Evolutionary conservation across 2,888 invertebrate genomes (phyloP), one percentile per base, ranked within the genome.

Genomic region (Philaethria dido): DNA sequence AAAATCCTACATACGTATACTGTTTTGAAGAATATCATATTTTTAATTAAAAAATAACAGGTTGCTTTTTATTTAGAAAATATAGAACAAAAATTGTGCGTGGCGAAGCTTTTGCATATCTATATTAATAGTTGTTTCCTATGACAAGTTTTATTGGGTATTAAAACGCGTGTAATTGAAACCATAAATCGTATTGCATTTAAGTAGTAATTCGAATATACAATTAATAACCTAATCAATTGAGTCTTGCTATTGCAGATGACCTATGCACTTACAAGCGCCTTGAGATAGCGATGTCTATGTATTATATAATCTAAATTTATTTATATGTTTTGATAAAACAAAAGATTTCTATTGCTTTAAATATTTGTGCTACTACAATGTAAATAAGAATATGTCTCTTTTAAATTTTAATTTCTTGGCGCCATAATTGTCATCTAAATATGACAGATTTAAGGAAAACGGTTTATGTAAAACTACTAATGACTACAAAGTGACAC

Each of bases 171-270:
- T 76, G 72, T 80, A 80, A 79, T 80, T 74, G 70, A 78, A 73
- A 75, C 76, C 60, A 80, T 83, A 82, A 83, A 82, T 80, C 76
- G 69, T 74, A 66, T 73, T 72, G 72, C 74, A 76, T 73, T 63
- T 52, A 36, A 50, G 66, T 66, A 68, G 45, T 78, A 75, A 77
- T 73, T 73, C 73, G 77, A 75, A 77, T 76, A 75, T 73, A 80
- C 77, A 79, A 83, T 84, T 84, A 87, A 85, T 86, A 82, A 79
- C 75, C 77, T 86, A 86, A 86, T 89, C 81, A 83, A 86, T 84
- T 81, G 79, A 83, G 81, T 83, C 76, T 79, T 74, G 84, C 79
- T 81, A 83, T 87, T 80, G 83, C 78, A 76, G 74, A 69, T 82
- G 84, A 85, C 85, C 87, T 80, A 63, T 80, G 84, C 75, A 77